Evolutionary conservation across 2,113 vertebrate species (phyloP), one percentile per base, ranked within the genome.

Genomic region (Rhinolophus sinicus): DNA sequence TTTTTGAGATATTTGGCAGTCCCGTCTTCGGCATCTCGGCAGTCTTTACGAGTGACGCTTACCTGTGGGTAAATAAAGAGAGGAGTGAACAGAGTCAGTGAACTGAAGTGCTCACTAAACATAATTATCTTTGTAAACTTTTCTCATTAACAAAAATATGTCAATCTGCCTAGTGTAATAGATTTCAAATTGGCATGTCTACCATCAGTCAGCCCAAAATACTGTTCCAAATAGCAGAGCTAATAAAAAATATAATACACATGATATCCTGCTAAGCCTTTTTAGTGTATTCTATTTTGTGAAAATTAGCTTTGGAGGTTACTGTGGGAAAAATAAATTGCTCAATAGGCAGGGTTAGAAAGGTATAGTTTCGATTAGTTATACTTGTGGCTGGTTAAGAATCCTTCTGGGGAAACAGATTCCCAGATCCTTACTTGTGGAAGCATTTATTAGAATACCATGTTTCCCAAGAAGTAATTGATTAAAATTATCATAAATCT

Each of bases 291-390:
- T 72, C 38, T 93, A 0, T 94, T 75, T 76, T 44, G 38, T 81
- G 94, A 69, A 90, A n/a, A 40, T 95, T 89, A 73, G 64, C 64
- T 78, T 89, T 91, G 30, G 5, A 28, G 21, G 4, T 92, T 80
- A 65, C 33, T 78, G 6, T 96, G 50, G 28, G 54, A 47, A 64
- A 92, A 64, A 38, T 52, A 47, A 88, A 44, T 50, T 92, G 65
- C 22, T 72, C 65, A 6, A 44, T 93, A 82, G 18, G n/a, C 91
- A 81, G 30, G 14, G 26, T 86, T 87, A 54, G 75, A 86, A 52
- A 90, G 65, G 19, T 69, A 1, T 47, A 24, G 77, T 89, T 90
- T 96, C 85, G 80, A 16, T 97, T 86, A 54, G 22, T n/a, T 82
- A 6, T 78, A 38, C 56, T 67, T 85, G 28, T 92, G 35, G 7